Evolutionary conservation across 2,888 invertebrate genomes (phyloP), one percentile per base, ranked within the genome.

Genomic region (Nymphalis c-album): DNA sequence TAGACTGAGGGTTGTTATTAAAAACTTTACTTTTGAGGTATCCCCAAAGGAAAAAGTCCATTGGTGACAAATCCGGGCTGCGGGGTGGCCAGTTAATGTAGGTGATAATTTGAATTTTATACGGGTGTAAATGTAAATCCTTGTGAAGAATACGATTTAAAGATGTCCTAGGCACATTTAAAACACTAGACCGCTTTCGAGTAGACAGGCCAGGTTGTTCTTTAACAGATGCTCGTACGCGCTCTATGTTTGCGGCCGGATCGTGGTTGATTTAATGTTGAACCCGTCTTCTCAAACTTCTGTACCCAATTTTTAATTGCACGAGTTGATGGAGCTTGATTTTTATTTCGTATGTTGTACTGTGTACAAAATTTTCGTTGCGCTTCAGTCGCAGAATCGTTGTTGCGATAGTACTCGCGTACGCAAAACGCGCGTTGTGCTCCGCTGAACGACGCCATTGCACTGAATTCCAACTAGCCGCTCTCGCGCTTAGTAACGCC

Each of bases 51-150:
- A 75, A 74, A 72, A 69, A 53, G 18, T 71, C 73, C 68, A 72
- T 74, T 51, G 74, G 73, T 22, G 72, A 68, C n/a, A 74, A 65
- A 68, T 76, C 70, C 10, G 73, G 75, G 31, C 70, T 71, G 8
- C 73, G 69, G 45, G 74, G 72, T 46, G 73, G 73, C 73, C 74
- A 75, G 68, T 70, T 69, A 62, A 74, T 71, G 70, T 50, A n/a
- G n/a, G n/a, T n/a, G n/a, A 69, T 60, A 51, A 71, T 60, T 63
- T 69, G 68, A 65, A 70, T 63, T 63, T 72, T 72, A 31, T 66
- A 70, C n/a, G 66, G 70, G 47, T 72, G 66, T 62, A 66, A 58
- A 17, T 65, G 63, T 67, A 72, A 50, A 60, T 71, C 71, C 62
- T 69, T 69, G 50, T 71, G 50, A 22, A 71, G 63, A 71, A 72